Conservation (phyloP, 2,888 invertebrate genomes). For the Brachylomia viminalis region DNA sequence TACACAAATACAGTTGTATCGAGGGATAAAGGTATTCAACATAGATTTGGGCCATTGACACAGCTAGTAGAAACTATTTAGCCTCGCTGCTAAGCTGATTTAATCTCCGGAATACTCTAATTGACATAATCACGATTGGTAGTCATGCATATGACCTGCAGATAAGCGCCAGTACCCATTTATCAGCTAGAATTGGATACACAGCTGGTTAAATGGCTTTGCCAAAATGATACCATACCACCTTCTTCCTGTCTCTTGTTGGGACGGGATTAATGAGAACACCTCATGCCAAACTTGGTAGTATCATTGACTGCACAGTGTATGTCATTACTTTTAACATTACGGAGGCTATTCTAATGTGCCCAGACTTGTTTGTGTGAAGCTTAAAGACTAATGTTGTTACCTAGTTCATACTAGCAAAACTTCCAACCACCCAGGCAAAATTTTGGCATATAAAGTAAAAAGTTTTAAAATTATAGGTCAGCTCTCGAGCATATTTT, state of each 20-base stretch:
- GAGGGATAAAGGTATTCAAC: not conserved
- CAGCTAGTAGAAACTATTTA: conserved; percentile 3
- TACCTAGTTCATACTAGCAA: conserved; percentile 1
- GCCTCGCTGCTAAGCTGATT: not conserved
- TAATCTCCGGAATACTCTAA: not conserved
- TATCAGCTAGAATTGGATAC: not conserved
- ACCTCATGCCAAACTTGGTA: not conserved
- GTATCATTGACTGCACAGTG: not conserved
- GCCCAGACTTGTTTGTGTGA: not conserved
- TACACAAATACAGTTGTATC: not conserved
- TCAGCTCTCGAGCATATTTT: not conserved
- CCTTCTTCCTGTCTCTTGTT: not conserved
- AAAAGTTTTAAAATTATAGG: conserved; percentile 21
- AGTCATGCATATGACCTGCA: not conserved
- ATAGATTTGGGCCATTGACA: not conserved
- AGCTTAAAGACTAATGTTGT: not conserved
- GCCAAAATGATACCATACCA: not conserved
- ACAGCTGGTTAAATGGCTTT: not conserved
- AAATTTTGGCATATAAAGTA: conserved; percentile 11
- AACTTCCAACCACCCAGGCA: not conserved
- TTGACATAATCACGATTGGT: not conserved
- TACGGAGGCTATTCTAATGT: not conserved
- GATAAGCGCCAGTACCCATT: not conserved
- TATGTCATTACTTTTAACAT: not conserved
- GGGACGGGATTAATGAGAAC: not conserved